Evolutionary conservation across 2,888 invertebrate species (phyloP).

Genomic region (Leucophenga maculata): DNA sequence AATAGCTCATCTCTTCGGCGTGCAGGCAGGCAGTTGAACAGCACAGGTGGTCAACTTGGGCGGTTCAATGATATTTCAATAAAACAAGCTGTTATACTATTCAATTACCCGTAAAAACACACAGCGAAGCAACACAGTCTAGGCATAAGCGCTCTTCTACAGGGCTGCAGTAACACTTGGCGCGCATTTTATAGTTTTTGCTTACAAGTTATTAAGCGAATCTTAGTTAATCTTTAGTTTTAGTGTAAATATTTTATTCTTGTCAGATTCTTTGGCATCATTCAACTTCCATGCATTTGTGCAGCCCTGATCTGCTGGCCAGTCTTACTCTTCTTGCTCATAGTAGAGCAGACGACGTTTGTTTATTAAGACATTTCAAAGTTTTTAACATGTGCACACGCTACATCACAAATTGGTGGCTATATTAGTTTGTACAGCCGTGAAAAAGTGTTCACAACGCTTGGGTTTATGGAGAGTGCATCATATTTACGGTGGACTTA

Average conservation of each 20-base stretch:
- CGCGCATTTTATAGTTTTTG: no score
- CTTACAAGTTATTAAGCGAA: no score
- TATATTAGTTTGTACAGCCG: no score
- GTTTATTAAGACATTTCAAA: conserved; percentile 63
- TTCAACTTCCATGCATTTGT: not conserved
- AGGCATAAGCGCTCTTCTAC: conserved; percentile 44
- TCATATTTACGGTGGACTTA: no score
- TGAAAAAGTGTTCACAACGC: no score
- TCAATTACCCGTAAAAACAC: conserved; percentile 58
- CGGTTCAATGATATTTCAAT: conserved; percentile 58
- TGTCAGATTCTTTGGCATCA: no score
- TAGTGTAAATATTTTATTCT: no score
- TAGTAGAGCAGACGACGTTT: conserved; percentile 29
- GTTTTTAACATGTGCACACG: conserved; percentile 58
- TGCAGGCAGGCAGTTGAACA: not conserved
- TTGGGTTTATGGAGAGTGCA: no score
- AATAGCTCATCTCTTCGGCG: not conserved
- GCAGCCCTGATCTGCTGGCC: conserved; percentile 37
- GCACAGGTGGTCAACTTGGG: conserved; percentile 64
- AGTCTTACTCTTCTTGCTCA: no score
- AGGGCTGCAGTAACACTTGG: conserved; percentile 15
- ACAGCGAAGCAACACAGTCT: conserved; percentile 35
- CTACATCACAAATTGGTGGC: conserved; percentile 35
- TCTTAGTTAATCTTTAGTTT: no score
- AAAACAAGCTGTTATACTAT: conserved; percentile 65